Conservation (phyloP, 1,140 invertebrate species). For the Brachionus angularis region DNA sequence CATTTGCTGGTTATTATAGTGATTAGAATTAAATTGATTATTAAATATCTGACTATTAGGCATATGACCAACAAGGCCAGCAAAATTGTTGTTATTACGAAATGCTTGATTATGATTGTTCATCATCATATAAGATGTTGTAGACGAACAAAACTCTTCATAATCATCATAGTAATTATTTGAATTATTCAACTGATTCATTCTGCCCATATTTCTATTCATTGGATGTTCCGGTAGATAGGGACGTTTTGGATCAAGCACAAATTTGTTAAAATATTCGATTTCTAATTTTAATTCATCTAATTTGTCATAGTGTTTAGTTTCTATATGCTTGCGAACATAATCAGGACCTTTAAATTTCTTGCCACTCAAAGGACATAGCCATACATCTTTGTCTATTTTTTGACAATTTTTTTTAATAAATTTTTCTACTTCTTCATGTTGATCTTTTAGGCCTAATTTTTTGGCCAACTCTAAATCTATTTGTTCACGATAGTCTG, state of each 20-base stretch:
- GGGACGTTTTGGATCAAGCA: constrained; percentile 80
- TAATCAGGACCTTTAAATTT: constrained; percentile 99
- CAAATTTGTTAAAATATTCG: constrained; percentile 44
- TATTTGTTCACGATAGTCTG: not conserved
- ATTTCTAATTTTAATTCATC: constrained; percentile 92
- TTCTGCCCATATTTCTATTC: constrained; percentile 52
- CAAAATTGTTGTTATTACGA: too few species aligned
- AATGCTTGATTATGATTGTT: too few species aligned
- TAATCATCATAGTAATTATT: too few species aligned
- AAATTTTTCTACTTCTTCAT: constrained; percentile 29
- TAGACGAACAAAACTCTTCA: too few species aligned
- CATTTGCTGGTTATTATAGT: too few species aligned
- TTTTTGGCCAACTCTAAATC: constrained; percentile 6
- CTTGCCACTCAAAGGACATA: constrained; percentile 95
- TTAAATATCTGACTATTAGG: too few species aligned
- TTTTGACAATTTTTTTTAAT: constrained; percentile 69
- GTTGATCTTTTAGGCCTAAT: constrained; percentile 26
- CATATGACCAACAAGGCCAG: too few species aligned
- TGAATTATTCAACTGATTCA: too few species aligned
- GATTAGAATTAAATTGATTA: too few species aligned
- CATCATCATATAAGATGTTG: too few species aligned
- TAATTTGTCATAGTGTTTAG: constrained; percentile 94
- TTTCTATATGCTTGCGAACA: constrained; percentile 95
- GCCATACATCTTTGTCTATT: constrained; percentile 92
- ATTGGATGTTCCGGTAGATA: constrained; percentile 82